Conservation (phyloP, 2,888 invertebrate species). For the Conistra vaccinii region DNA sequence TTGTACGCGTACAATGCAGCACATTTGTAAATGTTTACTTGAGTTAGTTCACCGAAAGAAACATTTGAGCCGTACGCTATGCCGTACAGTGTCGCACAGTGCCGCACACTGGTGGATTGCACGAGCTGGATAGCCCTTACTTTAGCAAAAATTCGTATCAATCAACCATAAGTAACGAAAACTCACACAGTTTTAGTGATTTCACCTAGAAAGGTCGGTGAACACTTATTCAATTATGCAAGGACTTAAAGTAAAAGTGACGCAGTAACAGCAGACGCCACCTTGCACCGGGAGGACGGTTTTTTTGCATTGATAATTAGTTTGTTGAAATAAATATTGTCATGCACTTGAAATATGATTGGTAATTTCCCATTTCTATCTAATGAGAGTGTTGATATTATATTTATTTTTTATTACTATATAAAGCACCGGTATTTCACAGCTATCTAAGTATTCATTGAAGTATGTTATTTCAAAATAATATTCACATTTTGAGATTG, state of each 20-base stretch:
- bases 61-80: background rate
- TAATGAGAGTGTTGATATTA: background rate
- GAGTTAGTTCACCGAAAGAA: background rate
- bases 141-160: background rate
- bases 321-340: background rate
- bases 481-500: background rate
- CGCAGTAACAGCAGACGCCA: background rate
- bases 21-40: background rate
- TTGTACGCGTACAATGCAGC: background rate
- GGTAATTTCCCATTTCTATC: background rate
- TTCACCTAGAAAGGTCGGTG: background rate
- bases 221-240: background rate
- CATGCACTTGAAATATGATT: constrained; percentile 1
- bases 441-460: background rate
- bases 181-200: background rate
- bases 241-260: background rate
- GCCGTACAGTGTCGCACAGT: too few relatives aligned
- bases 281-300: background rate
- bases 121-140: background rate
- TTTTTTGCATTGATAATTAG: background rate
- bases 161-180: background rate
- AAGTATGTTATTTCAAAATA: background rate
- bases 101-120: too few relatives aligned
- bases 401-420: background rate
- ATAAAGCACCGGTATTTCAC: background rate